Conservation (phyloP, 1,140 invertebrate genomes). For the Listronotus oregonensis region DNA sequence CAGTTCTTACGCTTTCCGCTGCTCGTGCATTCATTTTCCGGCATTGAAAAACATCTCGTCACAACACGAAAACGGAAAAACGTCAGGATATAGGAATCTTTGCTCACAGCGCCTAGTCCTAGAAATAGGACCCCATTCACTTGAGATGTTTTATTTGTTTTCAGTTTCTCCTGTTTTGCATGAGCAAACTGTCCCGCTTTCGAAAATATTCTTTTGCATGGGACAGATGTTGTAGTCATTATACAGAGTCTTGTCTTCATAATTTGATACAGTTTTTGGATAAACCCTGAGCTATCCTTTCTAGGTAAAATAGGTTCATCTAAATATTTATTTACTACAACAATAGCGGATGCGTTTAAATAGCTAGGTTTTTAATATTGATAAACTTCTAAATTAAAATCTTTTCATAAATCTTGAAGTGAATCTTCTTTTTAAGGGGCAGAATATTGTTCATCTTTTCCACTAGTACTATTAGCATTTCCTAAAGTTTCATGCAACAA, state of each 20-base stretch:
- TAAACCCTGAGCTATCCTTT: slow-evolving; percentile 9
- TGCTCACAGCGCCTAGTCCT: too few species aligned
- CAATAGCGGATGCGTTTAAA: slow-evolving; percentile 21
- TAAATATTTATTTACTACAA: slow-evolving; percentile 43
- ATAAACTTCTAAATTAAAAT: slow-evolving; percentile 28
- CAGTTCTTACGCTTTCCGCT: too few species aligned
- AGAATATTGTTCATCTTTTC: not conserved
- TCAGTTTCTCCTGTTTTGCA: slow-evolving; percentile 12
- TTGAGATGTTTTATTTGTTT: slow-evolving; percentile 7
- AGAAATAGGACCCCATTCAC: too few species aligned
- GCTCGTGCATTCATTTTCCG: too few species aligned
- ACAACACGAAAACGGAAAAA: too few species aligned
- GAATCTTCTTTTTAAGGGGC: slow-evolving; percentile 25
- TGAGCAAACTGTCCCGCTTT: slow-evolving; percentile 21
- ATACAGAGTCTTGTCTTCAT: slow-evolving; percentile 14
- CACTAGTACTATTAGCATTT: slow-evolving; percentile 40
- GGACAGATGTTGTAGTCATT: slow-evolving; percentile 20
- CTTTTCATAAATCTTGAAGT: slow-evolving; percentile 16
- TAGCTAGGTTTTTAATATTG: slow-evolving; percentile 19
- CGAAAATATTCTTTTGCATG: slow-evolving; percentile 18
- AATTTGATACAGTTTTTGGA: slow-evolving; percentile 32
- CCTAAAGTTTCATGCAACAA: slow-evolving; percentile 34
- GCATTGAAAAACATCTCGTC: too few species aligned
- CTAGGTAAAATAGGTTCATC: slow-evolving; percentile 33
- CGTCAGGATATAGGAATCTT: too few species aligned